Evolutionary conservation across 2,113 vertebrate species (phyloP).

Genomic region (Mystacornis crossleyi): DNA sequence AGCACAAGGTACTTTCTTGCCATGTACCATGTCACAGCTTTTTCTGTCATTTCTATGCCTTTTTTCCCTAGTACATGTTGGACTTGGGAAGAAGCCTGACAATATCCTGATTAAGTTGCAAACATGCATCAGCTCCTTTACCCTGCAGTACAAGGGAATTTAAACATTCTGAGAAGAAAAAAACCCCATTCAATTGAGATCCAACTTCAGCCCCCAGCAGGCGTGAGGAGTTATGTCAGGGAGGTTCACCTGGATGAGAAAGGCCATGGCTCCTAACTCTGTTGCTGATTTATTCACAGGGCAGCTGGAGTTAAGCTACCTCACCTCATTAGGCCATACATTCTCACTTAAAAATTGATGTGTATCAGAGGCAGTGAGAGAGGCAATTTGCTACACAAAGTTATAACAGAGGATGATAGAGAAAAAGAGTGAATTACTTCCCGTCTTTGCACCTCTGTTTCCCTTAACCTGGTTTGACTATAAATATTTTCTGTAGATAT

Average conservation of each 20-base stretch:
- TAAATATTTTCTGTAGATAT: not conserved
- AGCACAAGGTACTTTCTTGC: not conserved
- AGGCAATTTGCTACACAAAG: not conserved
- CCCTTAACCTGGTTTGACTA: not conserved
- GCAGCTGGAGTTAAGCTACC: not conserved
- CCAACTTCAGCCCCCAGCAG: not conserved
- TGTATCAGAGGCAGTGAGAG: not conserved
- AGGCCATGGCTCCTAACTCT: not conserved
- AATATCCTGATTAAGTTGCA: not conserved
- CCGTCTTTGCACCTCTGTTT: not conserved
- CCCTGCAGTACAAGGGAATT: not conserved
- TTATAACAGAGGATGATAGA: not conserved
- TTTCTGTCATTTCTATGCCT: not conserved
- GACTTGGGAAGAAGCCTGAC: not conserved
- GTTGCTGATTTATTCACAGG: not conserved
- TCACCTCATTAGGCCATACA: not conserved
- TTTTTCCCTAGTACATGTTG: not conserved
- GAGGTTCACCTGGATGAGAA: not conserved
- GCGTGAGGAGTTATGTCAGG: not conserved
- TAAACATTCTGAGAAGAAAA: slow-evolving; percentile 16
- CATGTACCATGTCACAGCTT: not conserved
- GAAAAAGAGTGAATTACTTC: not conserved
- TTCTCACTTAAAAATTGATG: not conserved
- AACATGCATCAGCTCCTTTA: not conserved
- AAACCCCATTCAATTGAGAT: not conserved